Conservation (phyloP, 92 coral and sea anemone species). For the Epizoanthus fatuus region DNA sequence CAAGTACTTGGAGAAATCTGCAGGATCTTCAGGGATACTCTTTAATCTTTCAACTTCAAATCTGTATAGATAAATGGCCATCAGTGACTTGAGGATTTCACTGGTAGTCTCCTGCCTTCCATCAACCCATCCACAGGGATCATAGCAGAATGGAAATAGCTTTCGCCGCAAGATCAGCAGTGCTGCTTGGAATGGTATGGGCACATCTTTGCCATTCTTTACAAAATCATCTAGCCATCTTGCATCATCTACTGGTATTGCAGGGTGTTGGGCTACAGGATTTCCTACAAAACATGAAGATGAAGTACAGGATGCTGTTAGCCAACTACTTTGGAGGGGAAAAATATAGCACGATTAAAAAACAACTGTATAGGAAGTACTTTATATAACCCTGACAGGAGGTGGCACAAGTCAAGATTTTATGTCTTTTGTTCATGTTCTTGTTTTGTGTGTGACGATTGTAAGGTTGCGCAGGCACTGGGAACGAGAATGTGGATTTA, state of each 20-base stretch:
- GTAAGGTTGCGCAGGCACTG: no score
- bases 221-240: slow-evolving; percentile 57
- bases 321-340: no score
- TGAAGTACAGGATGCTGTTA: no score
- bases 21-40: slow-evolving; percentile 57
- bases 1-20: slow-evolving; percentile 59
- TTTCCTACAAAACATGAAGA: slow-evolving; percentile 28
- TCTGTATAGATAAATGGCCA: slow-evolving; percentile 75
- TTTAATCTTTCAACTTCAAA: not conserved
- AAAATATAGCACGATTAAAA: no score
- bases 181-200: not conserved
- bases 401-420: no score
- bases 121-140: slow-evolving; percentile 7
- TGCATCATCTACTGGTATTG: slow-evolving; percentile 67
- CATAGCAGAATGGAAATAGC: slow-evolving; percentile 9
- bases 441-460: no score
- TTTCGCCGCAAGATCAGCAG: slow-evolving; percentile 8
- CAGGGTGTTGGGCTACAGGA: slow-evolving; percentile 63
- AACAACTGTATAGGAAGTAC: no score
- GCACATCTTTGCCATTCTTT: slow-evolving; percentile 7
- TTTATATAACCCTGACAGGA: no score
- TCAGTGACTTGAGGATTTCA: slow-evolving; percentile 63
- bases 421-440: no score
- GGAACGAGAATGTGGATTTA: no score
- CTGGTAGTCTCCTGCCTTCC: slow-evolving; percentile 58